phyloP scores from a whole-genome alignment of 2,113 vertebrate species.

The Gallinago paraguaiae region DNA sequence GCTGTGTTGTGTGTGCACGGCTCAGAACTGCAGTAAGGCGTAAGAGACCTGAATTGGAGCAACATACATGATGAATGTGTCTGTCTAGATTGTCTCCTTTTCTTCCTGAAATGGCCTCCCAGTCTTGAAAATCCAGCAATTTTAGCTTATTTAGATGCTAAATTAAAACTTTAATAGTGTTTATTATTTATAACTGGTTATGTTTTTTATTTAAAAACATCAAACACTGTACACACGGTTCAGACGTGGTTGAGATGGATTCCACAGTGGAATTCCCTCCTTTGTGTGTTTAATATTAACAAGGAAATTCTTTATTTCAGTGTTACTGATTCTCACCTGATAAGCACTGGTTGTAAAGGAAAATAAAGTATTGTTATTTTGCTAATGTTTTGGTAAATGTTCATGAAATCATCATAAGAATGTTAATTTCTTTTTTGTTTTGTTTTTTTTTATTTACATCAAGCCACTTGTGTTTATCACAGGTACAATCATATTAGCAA shows the following conservation, averaged over 20 bases:
- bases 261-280: not conserved
- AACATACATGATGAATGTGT: not conserved
- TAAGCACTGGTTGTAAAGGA: conserved; percentile 9
- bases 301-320: not conserved
- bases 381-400: conserved; percentile 16
- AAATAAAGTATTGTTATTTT: not conserved
- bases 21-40: not conserved
- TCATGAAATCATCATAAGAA: not conserved
- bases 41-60: not conserved
- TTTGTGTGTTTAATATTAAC: not conserved
- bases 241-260: not conserved
- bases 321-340: not conserved
- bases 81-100: not conserved
- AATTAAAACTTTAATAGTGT: not conserved
- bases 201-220: not conserved
- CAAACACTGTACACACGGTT: not conserved
- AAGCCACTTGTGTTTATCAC: conserved; percentile 14
- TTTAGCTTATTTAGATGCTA: not conserved
- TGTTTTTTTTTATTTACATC: not conserved
- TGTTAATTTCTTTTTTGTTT: not conserved
- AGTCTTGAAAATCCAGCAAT: not conserved
- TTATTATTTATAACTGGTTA: not conserved
- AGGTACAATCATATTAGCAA: not conserved
- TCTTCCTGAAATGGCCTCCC: not conserved
- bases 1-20: not conserved